These are phyloP conservation scores for Poicephalus meyeri DNA, from an alignment of 2,113 vertebrate species.

Conservation along the genomic window DNA sequence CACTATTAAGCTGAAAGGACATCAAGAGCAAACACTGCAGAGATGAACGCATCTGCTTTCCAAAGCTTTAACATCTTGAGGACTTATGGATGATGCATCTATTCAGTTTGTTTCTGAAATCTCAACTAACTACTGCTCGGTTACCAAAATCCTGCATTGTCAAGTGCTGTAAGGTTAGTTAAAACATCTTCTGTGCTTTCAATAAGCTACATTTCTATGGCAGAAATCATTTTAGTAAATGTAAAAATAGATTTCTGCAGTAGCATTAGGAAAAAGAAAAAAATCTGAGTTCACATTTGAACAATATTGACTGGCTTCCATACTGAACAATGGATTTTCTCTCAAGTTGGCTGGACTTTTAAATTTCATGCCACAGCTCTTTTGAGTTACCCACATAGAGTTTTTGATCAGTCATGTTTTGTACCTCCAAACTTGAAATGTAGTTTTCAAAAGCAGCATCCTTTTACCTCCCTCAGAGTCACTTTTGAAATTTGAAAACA, in stretches of 20 bases:
- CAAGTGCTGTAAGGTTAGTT: background rate
- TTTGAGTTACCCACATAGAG: background rate
- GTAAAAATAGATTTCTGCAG: background rate
- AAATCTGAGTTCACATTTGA: background rate
- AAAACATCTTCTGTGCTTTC: background rate
- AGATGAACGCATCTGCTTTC: background rate
- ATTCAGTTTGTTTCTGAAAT: background rate
- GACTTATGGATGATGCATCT: fast-evolving
- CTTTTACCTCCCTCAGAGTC: background rate
- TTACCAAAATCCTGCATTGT: background rate
- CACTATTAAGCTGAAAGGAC: too few species aligned
- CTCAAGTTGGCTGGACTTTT: background rate
- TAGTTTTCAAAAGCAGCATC: background rate
- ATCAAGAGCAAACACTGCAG: fast-evolving
- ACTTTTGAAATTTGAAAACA: background rate
- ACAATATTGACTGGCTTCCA: background rate
- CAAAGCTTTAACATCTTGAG: background rate
- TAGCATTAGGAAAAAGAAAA: background rate
- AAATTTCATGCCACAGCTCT: background rate
- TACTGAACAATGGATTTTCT: background rate
- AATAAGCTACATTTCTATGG: background rate
- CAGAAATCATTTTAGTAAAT: background rate
- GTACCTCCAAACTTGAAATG: background rate
- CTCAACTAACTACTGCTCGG: background rate
- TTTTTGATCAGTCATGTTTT: background rate